These are phyloP conservation scores for Temnothorax ravouxi DNA, from an alignment of 2,888 invertebrate species.

Conservation along the genomic window DNA sequence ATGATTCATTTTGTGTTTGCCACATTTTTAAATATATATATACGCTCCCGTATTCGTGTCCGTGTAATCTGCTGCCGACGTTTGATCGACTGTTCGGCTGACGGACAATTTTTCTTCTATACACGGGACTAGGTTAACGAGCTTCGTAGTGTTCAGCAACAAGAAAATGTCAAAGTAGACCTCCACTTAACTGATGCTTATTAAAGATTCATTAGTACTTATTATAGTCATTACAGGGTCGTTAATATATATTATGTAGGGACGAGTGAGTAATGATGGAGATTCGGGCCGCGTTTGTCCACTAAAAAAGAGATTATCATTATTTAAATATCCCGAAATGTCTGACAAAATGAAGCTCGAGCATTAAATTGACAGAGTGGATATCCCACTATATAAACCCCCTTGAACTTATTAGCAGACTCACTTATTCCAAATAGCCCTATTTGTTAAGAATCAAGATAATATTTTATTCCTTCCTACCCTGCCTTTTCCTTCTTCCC, in stretches of 20 bases:
- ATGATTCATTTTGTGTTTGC: slow-evolving; percentile 52
- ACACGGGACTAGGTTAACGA: not conserved
- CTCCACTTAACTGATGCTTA: slow-evolving; percentile 19
- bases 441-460: slow-evolving; percentile 45
- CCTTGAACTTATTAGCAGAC: slow-evolving; percentile 23
- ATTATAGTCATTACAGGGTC: slow-evolving; percentile 23
- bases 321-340: not conserved
- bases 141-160: not conserved
- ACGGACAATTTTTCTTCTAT: slow-evolving; percentile 25
- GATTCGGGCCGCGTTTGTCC: not conserved
- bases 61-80: slow-evolving; percentile 41
- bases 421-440: slow-evolving; percentile 22
- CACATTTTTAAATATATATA: slow-evolving; percentile 54
- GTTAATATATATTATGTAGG: slow-evolving; percentile 42
- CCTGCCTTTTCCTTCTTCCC: not conserved
- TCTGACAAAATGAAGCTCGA: slow-evolving; percentile 20
- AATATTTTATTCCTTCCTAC: slow-evolving; percentile 20
- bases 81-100: slow-evolving; percentile 47
- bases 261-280: slow-evolving; percentile 21
- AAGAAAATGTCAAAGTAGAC: slow-evolving; percentile 17
- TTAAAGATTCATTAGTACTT: slow-evolving; percentile 41
- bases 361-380: slow-evolving; percentile 11
- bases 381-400: not conserved
- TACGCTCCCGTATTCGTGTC: not conserved
- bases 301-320: slow-evolving; percentile 30